phyloP scores from a whole-genome alignment of 2,113 vertebrate species.

The Trochalopteron elliotii region DNA sequence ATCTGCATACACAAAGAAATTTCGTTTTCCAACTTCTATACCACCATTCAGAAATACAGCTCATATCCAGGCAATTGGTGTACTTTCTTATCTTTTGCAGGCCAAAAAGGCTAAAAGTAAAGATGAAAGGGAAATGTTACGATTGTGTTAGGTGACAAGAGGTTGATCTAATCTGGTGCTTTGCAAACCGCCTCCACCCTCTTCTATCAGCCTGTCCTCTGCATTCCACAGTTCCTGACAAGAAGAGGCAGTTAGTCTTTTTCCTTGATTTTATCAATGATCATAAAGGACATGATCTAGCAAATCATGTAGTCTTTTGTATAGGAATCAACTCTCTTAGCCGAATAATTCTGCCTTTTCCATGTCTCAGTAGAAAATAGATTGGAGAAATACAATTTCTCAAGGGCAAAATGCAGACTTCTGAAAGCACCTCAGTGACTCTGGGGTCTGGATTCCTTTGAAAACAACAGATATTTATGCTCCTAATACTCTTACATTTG shows the following conservation, averaged over 20 bases:
- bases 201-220: not conserved
- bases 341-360: constrained; percentile 23
- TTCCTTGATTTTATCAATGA: constrained; percentile 31
- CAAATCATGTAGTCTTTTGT: constrained; percentile 36
- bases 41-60: constrained; percentile 45
- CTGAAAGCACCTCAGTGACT: constrained; percentile 7
- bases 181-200: not conserved
- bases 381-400: constrained; percentile 43
- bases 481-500: constrained; percentile 29
- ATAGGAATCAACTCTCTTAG: constrained; percentile 14
- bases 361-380: constrained; percentile 1
- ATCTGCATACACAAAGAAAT: not conserved
- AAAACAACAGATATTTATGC: constrained; percentile 25
- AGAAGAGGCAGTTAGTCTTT: constrained; percentile 10
- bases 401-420: constrained; percentile 44
- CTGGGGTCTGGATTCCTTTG: constrained; percentile 15
- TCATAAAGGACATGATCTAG: constrained; percentile 30
- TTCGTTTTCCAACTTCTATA: constrained; percentile 42
- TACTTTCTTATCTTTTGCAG: constrained; percentile 56
- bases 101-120: constrained; percentile 25
- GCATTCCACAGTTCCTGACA: not conserved
- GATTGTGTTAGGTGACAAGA: constrained; percentile 16
- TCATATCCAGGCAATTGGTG: constrained; percentile 42
- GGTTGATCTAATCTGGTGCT: constrained; percentile 26
- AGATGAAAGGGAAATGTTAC: constrained; percentile 7